Base-by-base conservation (phyloP, 1,140 invertebrate genomes). In the Odontomachus brunneus region DNA sequence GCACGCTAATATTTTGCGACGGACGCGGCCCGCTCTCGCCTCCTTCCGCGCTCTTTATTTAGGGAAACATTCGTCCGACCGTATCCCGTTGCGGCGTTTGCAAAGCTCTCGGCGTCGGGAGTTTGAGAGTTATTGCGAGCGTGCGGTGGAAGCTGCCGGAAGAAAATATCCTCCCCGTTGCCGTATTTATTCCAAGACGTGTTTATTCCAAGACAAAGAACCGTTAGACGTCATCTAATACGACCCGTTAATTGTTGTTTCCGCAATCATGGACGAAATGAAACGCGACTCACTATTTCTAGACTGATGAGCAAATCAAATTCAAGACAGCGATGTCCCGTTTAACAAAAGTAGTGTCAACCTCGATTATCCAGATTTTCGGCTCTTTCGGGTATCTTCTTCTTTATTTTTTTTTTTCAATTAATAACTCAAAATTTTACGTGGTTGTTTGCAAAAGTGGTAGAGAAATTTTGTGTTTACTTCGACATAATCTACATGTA, bases 1-100 rank as follows among this genome's bases (percentile, higher is more conserved):
- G 53, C 82, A 78, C 57, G 86, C 87, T 84, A 89, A 91, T 91
- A 91, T 90, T 91, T 87, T 87, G 85, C 82, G 55, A 69, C 74
- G 26, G 83, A 63, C 83, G 80, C 38, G 72, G 33, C 48, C 57
- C 49, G 24, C 24, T 49, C 44, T 3, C 53, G 60, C 71, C 86
- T 84, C 29, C 76, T 85, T 83, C 75, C 65, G 33, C 15, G 4
- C 44, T 66, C 24, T 84, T 86, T 86, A 75, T 86, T 67, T 33
- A 60, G 11, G 0, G 22, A 63, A 19, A 15, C 26, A 33, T 63
- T 75, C 29, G 63, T 19, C 62, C 48, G 17, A 15, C 24, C 19
- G 15, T n/a, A 19, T 1, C 9, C 2, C 5, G 14, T 7, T 2
- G 3, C 44, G 53, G 17, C n/a, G 24, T 9, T 1, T 5, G 2